A percentile compares a stretch with the other conserved stretches of the same genome.
Evolutionary conservation across 1,140 invertebrate genomes (phyloP).

Genomic region (Nasonia giraulti): DNA sequence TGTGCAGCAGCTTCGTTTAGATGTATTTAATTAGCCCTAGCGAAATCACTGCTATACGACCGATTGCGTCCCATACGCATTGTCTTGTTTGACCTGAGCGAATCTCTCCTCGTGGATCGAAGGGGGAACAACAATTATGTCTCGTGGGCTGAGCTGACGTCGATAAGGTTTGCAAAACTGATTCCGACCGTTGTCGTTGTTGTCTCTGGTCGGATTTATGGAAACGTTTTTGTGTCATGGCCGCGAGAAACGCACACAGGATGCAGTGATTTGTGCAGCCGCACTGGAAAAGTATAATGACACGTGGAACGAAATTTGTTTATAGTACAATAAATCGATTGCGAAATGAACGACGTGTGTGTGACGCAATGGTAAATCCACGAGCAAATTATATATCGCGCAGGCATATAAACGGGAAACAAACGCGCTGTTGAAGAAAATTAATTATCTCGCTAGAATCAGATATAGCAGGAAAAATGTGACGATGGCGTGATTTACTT

Average conservation of each 20-base stretch:
- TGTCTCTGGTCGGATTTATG: no score
- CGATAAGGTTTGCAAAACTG: no score
- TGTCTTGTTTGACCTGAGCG: slow-evolving; percentile 23
- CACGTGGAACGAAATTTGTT: no score
- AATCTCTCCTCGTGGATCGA: not conserved
- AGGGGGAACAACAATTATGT: not conserved
- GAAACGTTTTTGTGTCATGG: no score
- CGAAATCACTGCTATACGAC: slow-evolving; percentile 29
- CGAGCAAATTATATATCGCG: not conserved
- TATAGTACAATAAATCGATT: no score
- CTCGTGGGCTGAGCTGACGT: not conserved
- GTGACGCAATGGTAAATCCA: not conserved
- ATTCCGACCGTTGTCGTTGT: no score
- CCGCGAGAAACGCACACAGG: no score
- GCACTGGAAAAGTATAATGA: no score
- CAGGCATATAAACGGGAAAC: not conserved
- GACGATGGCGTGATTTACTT: not conserved
- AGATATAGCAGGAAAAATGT: not conserved
- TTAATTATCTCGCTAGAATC: not conserved
- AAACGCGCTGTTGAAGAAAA: not conserved
- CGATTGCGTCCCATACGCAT: not conserved
- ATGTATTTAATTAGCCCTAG: slow-evolving; percentile 33
- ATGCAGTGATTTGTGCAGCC: no score
- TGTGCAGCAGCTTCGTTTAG: not conserved
- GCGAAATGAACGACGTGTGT: no score